Evolutionary conservation across 2,113 vertebrate genomes (phyloP).

Genomic region (Zapus hudsonius): DNA sequence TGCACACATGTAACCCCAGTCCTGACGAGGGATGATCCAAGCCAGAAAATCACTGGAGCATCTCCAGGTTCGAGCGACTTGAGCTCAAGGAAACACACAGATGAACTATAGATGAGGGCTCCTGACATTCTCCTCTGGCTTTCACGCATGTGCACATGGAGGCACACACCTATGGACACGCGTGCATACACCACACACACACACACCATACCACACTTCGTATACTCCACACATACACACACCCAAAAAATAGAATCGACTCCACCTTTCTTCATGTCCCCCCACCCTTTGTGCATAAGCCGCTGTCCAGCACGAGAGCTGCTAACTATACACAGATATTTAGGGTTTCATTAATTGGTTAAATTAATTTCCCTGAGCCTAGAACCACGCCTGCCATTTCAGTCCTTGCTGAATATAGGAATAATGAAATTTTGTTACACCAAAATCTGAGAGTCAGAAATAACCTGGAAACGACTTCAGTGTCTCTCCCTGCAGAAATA

Average conservation of each 20-base stretch:
- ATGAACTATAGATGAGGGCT: no score
- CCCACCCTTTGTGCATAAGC: not conserved
- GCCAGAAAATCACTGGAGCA: no score
- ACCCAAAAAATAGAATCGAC: not conserved
- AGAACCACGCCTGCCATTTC: not conserved
- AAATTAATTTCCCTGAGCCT: not conserved
- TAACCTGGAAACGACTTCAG: not conserved
- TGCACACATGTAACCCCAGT: no score
- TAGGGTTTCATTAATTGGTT: conserved; percentile 28
- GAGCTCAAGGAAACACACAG: no score
- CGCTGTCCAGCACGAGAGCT: not conserved
- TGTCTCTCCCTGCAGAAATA: not conserved
- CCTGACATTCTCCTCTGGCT: no score
- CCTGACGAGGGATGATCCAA: no score
- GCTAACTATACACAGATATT: not conserved
- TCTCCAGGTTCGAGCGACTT: no score
- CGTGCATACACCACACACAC: no score
- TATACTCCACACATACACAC: no score
- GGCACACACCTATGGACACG: no score
- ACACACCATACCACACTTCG: no score
- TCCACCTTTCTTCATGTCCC: not conserved
- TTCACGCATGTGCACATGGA: no score
- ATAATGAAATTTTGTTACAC: not conserved
- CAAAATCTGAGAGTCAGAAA: not conserved
- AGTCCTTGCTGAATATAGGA: not conserved